Evolutionary conservation across 1,140 invertebrate species (phyloP), one percentile per base, ranked within the genome.

Genomic region (Bombus sibiricus): DNA sequence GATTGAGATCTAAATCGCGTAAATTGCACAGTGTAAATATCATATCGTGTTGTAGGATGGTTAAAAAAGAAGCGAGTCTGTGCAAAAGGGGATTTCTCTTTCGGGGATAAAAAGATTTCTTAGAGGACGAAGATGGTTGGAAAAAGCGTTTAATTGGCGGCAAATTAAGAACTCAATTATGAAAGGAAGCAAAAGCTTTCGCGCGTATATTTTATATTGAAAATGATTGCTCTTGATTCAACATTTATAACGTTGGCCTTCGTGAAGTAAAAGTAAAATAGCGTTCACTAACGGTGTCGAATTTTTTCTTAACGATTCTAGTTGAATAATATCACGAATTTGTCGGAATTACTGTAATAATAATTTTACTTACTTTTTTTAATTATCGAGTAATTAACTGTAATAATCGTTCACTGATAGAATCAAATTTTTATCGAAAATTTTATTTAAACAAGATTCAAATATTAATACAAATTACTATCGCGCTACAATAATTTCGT

Each of bases 41-140:
- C 22, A 18, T 12, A 28, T 37, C 34, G 25, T 68, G 10, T 62
- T 6, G 34, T 5, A 57, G 1, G 9, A 37, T 25, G 15, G 1
- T 41, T 43, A n/a, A 85, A 73, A 62, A 10, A 59, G 34, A 53
- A 84, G 57, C 47, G 28, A 25, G 25, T 34, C 6, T 41, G 41
- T 77, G 37, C 28, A 77, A 77, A 68, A 25, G 43, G 6, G 37
- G 81, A 57, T 85, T 85, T 85, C 77, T 85, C 83, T 85, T 84
- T 34, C 64, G 32, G 32, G 1, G 18, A 43, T 32, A 66, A 79
- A 79, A 73, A 80, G 37, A 47, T 28, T 34, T 80, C 3, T 62
- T 32, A n/a, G 25, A 72, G 41, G 41, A 80, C n/a, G 39, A 73
- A 53, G 22, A n/a, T 28, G 74, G 41, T 41, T 2, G 34, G 47